phyloP scores from a whole-genome alignment of 2,888 invertebrate species.

The Ecliptopera silaceata region DNA sequence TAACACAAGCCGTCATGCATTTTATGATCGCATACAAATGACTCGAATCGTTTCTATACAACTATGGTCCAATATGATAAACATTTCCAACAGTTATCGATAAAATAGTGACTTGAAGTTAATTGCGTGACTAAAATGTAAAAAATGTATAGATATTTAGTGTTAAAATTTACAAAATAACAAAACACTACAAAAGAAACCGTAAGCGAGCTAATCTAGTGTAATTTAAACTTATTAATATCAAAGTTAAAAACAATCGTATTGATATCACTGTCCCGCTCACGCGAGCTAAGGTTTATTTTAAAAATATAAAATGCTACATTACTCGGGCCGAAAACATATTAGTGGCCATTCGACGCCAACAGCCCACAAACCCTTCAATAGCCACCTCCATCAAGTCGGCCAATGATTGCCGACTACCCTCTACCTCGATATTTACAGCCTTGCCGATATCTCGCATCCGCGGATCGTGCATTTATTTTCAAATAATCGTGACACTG shows the following conservation, averaged over 20 bases:
- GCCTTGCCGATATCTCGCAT: slow-evolving; percentile 47
- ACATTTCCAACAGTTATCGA: slow-evolving; percentile 56
- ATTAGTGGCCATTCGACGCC: slow-evolving; percentile 76
- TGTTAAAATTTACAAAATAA: slow-evolving; percentile 79
- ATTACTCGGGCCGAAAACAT: slow-evolving; percentile 80
- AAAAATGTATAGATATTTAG: slow-evolving; percentile 49
- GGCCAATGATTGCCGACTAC: slow-evolving; percentile 29
- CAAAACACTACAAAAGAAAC: slow-evolving; percentile 73
- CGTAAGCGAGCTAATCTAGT: slow-evolving; percentile 73
- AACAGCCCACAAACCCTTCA: slow-evolving; percentile 53
- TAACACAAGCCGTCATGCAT: slow-evolving; percentile 51
- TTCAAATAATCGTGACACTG: slow-evolving; percentile 15
- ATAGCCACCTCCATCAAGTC: slow-evolving; percentile 47
- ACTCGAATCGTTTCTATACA: slow-evolving; percentile 47
- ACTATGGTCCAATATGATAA: slow-evolving; percentile 59
- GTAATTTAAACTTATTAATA: slow-evolving; percentile 70
- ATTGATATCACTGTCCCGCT: slow-evolving; percentile 69
- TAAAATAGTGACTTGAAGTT: slow-evolving; percentile 63
- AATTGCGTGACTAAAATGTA: slow-evolving; percentile 63
- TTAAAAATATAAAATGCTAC: slow-evolving; percentile 67
- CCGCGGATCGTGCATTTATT: slow-evolving; percentile 15
- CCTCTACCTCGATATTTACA: slow-evolving; percentile 54
- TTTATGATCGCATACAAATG: slow-evolving; percentile 46
- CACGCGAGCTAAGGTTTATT: slow-evolving; percentile 47
- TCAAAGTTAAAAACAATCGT: slow-evolving; percentile 69